Conservation (phyloP, 2,888 invertebrate species). For the Brachylomia viminalis region DNA sequence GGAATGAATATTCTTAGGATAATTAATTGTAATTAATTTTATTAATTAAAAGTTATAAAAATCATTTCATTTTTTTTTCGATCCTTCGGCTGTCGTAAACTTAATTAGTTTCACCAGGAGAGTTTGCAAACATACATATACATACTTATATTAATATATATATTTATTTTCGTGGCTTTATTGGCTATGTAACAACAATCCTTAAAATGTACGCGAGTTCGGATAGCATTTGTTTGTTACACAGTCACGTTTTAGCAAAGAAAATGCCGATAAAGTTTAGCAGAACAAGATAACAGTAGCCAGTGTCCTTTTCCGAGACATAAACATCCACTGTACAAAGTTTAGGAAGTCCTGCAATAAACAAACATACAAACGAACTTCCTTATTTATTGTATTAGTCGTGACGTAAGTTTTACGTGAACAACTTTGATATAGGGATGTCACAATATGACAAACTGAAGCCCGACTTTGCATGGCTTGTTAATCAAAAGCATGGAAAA, state of each 20-base stretch:
- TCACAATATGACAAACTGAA: slow-evolving; percentile 27
- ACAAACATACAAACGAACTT: slow-evolving; percentile 52
- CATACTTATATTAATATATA: no score
- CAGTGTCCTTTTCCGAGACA: slow-evolving; percentile 52
- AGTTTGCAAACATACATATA: background rate
- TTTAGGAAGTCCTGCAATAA: slow-evolving; percentile 57
- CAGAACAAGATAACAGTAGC: slow-evolving; percentile 59
- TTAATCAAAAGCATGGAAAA: slow-evolving; percentile 2
- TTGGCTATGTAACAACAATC: slow-evolving; percentile 5
- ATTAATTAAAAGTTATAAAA: no score
- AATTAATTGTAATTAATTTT: no score
- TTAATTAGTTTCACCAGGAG: background rate
- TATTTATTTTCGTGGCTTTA: background rate
- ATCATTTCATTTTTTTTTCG: no score
- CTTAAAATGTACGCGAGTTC: slow-evolving; percentile 10
- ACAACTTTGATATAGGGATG: slow-evolving; percentile 30
- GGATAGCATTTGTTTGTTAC: slow-evolving; percentile 51
- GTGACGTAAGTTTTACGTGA: slow-evolving; percentile 43
- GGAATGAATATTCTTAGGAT: no score
- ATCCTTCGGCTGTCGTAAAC: no score
- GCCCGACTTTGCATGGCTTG: background rate
- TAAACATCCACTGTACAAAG: slow-evolving; percentile 57
- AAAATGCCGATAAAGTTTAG: slow-evolving; percentile 59
- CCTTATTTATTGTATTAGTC: slow-evolving; percentile 52
- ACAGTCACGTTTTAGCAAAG: slow-evolving; percentile 58